Conservation (phyloP, 2,888 invertebrate species). For the Tineola bisselliella region DNA sequence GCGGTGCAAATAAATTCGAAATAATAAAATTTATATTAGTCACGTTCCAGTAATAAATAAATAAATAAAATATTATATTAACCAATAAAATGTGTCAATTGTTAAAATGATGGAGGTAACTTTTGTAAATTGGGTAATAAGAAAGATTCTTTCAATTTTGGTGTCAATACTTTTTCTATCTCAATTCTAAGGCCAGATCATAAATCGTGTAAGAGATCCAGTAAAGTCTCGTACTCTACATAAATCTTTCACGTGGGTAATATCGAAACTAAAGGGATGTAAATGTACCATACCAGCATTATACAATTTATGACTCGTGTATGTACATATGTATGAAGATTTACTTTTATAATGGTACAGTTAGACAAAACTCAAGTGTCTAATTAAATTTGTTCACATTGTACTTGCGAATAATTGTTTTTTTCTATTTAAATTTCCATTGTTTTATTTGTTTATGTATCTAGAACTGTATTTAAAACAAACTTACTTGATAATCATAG, state of each 20-base stretch:
- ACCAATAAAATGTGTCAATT: not conserved
- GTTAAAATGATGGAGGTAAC: not conserved
- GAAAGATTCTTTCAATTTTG: not conserved
- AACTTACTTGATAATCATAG: constrained; percentile 57
- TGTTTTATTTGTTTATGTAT: not conserved
- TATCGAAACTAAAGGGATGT: constrained; percentile 13
- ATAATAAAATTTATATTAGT: too few species aligned
- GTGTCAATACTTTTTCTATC: constrained; percentile 11
- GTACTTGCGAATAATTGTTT: not conserved
- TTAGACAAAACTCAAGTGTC: not conserved
- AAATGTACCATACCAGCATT: constrained; percentile 6
- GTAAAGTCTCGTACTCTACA: constrained; percentile 11
- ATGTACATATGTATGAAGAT: not conserved
- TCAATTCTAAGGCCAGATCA: not conserved
- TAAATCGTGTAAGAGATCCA: constrained; percentile 11
- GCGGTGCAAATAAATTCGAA: too few species aligned
- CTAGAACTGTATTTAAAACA: not conserved
- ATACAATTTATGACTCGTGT: constrained; percentile 10
- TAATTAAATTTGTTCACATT: not conserved
- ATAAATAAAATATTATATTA: too few species aligned
- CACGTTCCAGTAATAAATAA: too few species aligned
- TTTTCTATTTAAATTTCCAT: not conserved
- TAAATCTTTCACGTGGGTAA: constrained; percentile 13
- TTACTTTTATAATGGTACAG: not conserved
- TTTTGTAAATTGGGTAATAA: not conserved